phyloP scores from a whole-genome alignment of 2,797 vertebrate species.

The Neosalanx taihuensis region DNA sequence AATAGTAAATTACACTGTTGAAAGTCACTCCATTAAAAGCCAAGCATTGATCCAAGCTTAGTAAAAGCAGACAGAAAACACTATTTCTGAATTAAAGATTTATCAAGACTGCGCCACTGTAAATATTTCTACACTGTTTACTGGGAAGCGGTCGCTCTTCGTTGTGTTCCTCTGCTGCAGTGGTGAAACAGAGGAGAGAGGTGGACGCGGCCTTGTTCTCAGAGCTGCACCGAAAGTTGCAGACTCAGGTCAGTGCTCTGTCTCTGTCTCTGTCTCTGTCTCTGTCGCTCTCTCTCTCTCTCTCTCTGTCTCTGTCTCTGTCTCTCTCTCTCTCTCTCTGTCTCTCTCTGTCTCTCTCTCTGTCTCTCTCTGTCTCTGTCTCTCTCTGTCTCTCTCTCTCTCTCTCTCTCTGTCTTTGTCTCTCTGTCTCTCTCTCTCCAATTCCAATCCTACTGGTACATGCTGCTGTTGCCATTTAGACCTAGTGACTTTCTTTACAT shows the following conservation, averaged over 20 bases:
- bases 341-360: too few relatives aligned
- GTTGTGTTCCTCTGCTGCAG: slow-evolving; percentile 61
- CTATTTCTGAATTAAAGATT: slow-evolving; percentile 33
- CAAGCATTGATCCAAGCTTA: slow-evolving; percentile 50
- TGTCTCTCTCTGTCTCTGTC: too few relatives aligned
- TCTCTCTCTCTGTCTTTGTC: too few relatives aligned
- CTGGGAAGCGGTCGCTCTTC: neutral
- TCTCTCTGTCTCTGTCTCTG: neutral
- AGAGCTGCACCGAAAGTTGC: slow-evolving; percentile 92
- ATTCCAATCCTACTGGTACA: neutral
- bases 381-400: too few relatives aligned
- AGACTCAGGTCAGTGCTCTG: slow-evolving; percentile 82
- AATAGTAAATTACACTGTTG: slow-evolving; percentile 28
- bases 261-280: neutral
- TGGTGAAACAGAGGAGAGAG: slow-evolving; percentile 90
- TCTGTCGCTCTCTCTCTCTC: neutral
- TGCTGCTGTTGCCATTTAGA: neutral
- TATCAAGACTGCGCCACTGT: neutral
- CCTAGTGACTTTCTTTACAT: neutral
- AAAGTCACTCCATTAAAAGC: slow-evolving; percentile 44
- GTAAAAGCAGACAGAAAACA: slow-evolving; percentile 38
- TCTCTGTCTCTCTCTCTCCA: too few relatives aligned
- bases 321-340: too few relatives aligned
- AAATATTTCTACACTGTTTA: neutral
- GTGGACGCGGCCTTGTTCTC: slow-evolving; percentile 91